A percentile compares a stretch with the other conserved stretches of the same genome.
Evolutionary conservation across 2,888 invertebrate genomes (phyloP).

Genomic region (Nymphalis c-album): DNA sequence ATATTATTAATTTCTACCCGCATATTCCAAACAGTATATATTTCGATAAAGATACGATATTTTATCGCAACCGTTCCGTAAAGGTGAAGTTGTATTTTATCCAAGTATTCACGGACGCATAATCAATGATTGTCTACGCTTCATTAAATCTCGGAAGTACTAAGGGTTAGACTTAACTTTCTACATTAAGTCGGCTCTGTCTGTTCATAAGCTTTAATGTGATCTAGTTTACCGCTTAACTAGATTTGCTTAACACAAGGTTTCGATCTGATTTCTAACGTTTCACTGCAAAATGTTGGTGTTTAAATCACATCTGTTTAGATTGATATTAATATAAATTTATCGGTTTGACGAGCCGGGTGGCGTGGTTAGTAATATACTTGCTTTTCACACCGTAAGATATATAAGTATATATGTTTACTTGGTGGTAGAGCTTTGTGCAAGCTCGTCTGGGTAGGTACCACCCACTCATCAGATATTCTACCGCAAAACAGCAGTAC

Average conservation of each 20-base stretch:
- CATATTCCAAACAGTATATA: too few relatives aligned
- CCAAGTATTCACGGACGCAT: conserved; percentile 29
- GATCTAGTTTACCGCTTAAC: conserved; percentile 27
- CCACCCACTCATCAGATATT: too few relatives aligned
- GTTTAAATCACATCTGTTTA: background rate
- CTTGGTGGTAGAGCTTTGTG: too few relatives aligned
- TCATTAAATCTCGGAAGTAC: conserved; percentile 39
- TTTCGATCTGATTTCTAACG: background rate
- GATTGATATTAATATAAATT: background rate
- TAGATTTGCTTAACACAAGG: conserved; percentile 5
- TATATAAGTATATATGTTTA: too few relatives aligned
- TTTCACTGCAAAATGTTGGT: background rate
- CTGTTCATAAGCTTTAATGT: conserved; percentile 31
- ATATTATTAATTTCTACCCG: too few relatives aligned
- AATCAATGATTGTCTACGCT: conserved; percentile 51
- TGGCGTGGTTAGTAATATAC: too few relatives aligned
- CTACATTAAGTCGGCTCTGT: conserved; percentile 29
- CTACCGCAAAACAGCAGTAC: too few relatives aligned
- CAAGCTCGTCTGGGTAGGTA: too few relatives aligned
- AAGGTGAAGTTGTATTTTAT: conserved; percentile 1
- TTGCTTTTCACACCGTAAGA: too few relatives aligned
- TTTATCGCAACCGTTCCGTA: conserved; percentile 18
- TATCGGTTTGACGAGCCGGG: background rate
- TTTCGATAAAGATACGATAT: background rate
- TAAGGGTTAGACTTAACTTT: conserved; percentile 40